Conservation (phyloP, 2,113 vertebrate species). For the Megaceryle maxima region DNA sequence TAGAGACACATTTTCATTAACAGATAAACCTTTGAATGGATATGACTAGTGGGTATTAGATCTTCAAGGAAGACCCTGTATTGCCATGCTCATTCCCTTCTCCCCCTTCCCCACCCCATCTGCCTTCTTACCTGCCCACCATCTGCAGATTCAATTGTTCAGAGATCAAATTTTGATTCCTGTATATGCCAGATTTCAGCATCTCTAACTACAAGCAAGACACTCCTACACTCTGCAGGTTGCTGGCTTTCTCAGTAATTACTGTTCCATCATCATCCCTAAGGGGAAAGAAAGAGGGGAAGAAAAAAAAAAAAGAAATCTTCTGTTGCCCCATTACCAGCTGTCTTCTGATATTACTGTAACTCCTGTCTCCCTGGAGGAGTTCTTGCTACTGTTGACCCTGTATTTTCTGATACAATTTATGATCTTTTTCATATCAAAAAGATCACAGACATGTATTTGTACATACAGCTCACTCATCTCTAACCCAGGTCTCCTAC, state of each 20-base stretch:
- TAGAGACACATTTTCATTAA: not conserved
- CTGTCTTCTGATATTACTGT: slow-evolving; percentile 29
- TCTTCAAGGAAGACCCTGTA: not conserved
- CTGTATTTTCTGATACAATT: slow-evolving; percentile 36
- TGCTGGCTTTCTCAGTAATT: not conserved
- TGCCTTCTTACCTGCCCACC: not conserved
- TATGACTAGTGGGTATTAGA: not conserved
- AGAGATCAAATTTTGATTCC: not conserved
- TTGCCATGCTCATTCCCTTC: not conserved
- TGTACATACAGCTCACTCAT: not conserved
- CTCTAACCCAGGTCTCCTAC: not conserved
- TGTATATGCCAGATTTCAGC: not conserved
- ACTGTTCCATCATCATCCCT: not conserved
- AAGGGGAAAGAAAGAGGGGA: not conserved
- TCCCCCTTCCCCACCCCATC: not conserved
- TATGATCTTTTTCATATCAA: slow-evolving; percentile 17
- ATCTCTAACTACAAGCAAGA: not conserved
- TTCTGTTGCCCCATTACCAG: slow-evolving; percentile 29
- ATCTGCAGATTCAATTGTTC: not conserved
- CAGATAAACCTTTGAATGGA: not conserved
- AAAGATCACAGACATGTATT: slow-evolving; percentile 1
- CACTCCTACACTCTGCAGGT: not conserved
- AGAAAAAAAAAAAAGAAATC: not conserved
- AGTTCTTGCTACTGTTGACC: slow-evolving; percentile 13
- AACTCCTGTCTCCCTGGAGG: not conserved